A percentile compares a stretch with the other conserved stretches of the same genome.
These are phyloP conservation scores for Arothron firmamentum DNA, from an alignment of 2,113 vertebrate species.

Conservation along the genomic window DNA sequence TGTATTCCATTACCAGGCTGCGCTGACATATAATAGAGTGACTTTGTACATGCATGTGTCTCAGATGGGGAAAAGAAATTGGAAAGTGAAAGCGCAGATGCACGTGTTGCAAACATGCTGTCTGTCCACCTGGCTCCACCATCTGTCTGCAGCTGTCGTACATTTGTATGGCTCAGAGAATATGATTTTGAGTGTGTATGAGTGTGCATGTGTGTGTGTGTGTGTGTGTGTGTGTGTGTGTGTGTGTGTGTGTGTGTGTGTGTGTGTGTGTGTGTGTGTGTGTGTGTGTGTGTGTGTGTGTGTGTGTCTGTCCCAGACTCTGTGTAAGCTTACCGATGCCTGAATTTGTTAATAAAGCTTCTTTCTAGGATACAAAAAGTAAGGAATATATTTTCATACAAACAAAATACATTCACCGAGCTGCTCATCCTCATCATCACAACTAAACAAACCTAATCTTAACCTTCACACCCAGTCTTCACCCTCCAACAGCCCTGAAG, in stretches of 20 bases:
- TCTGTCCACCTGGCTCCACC: conserved; percentile 55
- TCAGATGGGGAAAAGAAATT: conserved; percentile 4
- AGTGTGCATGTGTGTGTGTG: conserved; percentile 18
- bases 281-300: conserved; percentile 12
- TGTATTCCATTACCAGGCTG: not conserved
- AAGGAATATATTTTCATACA: no score
- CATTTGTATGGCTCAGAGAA: conserved; percentile 38
- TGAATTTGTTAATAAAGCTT: not conserved
- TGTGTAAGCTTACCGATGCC: conserved; percentile 2
- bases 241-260: conserved; percentile 20
- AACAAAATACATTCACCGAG: no score
- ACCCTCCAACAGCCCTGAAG: no score
- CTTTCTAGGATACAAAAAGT: no score
- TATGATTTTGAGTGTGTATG: conserved; percentile 17
- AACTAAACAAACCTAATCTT: no score
- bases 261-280: conserved; percentile 10
- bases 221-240: conserved; percentile 4
- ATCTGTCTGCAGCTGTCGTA: conserved; percentile 69
- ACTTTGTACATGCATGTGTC: conserved; percentile 17
- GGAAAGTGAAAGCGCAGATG: conserved; percentile 64
- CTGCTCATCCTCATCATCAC: no score
- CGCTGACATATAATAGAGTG: not conserved
- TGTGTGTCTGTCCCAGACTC: conserved; percentile 9
- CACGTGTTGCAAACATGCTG: conserved; percentile 51
- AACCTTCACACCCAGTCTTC: no score